phyloP scores from a whole-genome alignment of 2,797 vertebrate genomes.

The Microctenopoma steveboyesi region DNA sequence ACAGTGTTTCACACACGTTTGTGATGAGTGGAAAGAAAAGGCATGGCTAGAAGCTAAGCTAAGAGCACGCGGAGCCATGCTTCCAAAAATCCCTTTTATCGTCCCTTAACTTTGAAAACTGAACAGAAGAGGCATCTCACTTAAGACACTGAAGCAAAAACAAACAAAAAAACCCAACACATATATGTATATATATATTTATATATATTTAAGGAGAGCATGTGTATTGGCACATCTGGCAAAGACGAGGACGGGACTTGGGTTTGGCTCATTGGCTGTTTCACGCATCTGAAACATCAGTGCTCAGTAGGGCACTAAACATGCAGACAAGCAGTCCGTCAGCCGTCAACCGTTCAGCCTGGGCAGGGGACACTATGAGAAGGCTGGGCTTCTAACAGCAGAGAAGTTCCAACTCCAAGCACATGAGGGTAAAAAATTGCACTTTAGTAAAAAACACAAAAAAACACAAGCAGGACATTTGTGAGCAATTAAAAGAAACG shows the following conservation, averaged over 20 bases:
- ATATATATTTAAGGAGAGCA: constrained; percentile 54
- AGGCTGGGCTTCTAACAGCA: constrained; percentile 64
- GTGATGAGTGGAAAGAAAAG: constrained; percentile 17
- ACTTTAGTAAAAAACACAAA: constrained; percentile 57
- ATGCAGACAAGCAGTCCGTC: constrained; percentile 60
- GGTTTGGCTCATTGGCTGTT: constrained; percentile 62
- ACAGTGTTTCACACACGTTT: neutral
- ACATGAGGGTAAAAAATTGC: constrained; percentile 61
- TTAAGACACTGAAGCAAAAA: constrained; percentile 69
- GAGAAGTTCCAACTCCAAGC: constrained; percentile 62
- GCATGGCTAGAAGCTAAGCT: constrained; percentile 54
- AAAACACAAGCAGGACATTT: constrained; percentile 35
- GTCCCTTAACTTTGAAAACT: constrained; percentile 42
- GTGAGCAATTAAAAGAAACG: constrained; percentile 29
- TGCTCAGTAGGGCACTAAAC: constrained; percentile 59
- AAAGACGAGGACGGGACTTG: constrained; percentile 55
- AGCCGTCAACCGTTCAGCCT: constrained; percentile 32
- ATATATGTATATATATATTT: no score
- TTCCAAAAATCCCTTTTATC: constrained; percentile 42
- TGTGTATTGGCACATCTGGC: constrained; percentile 79
- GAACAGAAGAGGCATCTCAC: constrained; percentile 65
- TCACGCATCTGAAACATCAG: constrained; percentile 56
- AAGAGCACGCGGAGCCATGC: constrained; percentile 51
- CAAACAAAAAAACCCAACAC: neutral
- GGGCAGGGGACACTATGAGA: constrained; percentile 49